Conservation (phyloP, 2,113 vertebrate genomes). For the Grammomys dolichurus region DNA sequence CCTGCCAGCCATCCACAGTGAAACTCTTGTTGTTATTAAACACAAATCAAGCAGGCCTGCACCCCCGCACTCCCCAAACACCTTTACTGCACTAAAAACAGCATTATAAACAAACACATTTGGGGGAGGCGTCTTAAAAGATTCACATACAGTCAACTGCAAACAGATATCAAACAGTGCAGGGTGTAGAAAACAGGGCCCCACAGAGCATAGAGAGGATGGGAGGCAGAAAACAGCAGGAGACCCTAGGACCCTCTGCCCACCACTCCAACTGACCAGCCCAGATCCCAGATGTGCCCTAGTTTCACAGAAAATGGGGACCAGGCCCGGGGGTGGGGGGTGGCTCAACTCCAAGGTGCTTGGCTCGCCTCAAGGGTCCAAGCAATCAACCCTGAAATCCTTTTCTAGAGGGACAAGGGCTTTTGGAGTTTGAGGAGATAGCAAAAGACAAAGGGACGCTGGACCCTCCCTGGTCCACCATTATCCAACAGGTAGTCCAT, state of each 20-base stretch:
- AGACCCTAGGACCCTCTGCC: neutral
- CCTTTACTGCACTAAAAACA: slow-evolving; percentile 89
- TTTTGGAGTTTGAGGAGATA: neutral
- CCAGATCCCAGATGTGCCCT: neutral
- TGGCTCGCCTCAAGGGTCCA: neutral
- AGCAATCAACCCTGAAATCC: neutral
- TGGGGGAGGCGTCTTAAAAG: slow-evolving; percentile 72
- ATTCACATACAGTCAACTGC: slow-evolving; percentile 73
- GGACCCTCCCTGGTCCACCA: neutral
- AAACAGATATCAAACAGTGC: slow-evolving; percentile 72
- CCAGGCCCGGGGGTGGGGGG: neutral
- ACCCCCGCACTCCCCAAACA: slow-evolving; percentile 77
- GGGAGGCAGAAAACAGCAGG: neutral
- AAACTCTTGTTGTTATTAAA: neutral
- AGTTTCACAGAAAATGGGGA: neutral
- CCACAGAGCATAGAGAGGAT: neutral
- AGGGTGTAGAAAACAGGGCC: neutral
- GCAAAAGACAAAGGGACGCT: neutral
- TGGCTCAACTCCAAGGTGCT: too few species aligned
- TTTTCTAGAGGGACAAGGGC: neutral
- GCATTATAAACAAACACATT: slow-evolving; percentile 84
- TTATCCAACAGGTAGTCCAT: neutral
- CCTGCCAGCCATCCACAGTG: neutral
- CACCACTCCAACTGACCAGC: neutral
- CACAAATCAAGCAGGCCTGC: slow-evolving; percentile 23